phyloP scores from a whole-genome alignment of 2,113 vertebrate species.

The Anas platyrhynchos region DNA sequence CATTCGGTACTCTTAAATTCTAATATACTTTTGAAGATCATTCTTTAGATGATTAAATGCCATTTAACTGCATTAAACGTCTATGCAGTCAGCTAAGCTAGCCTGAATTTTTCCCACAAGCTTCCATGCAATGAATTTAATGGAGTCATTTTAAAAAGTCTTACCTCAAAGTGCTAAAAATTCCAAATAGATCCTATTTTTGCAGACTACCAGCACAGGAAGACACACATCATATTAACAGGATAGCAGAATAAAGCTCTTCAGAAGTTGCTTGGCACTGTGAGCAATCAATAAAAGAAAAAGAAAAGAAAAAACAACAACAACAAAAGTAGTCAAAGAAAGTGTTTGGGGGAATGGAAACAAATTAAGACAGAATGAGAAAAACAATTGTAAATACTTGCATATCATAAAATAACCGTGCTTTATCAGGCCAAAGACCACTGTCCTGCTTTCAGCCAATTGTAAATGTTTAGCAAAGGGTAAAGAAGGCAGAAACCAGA shows the following conservation, averaged over 20 bases:
- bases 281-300: background rate
- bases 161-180: slow-evolving; percentile 40
- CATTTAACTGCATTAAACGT: background rate
- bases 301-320: no score
- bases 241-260: background rate
- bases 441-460: background rate
- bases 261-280: background rate
- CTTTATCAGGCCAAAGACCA: background rate
- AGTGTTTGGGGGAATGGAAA: background rate
- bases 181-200: background rate
- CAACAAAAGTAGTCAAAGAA: background rate
- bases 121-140: background rate
- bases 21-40: background rate
- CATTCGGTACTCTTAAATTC: background rate
- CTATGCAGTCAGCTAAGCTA: background rate
- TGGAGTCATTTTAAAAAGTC: background rate
- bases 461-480: background rate
- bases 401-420: background rate
- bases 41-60: background rate
- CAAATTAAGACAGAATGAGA: background rate
- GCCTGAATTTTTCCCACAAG: background rate
- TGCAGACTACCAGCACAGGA: background rate
- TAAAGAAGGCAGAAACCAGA: accelerated
- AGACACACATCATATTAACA: background rate
- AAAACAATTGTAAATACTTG: background rate